These are phyloP conservation scores for Sander lucioperca DNA, from an alignment of 2,113 vertebrate species.

Conservation along the genomic window DNA sequence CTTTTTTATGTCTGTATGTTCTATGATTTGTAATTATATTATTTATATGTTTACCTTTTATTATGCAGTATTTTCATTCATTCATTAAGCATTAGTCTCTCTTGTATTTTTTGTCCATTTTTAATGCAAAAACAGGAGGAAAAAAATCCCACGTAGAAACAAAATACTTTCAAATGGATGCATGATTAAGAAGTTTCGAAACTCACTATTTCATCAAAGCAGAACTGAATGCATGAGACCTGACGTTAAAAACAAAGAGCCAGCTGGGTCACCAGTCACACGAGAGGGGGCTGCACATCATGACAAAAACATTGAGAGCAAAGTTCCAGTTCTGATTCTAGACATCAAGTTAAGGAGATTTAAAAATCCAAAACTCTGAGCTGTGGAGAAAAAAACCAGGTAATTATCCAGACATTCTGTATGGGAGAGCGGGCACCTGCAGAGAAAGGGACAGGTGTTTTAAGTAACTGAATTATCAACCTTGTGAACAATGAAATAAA, in stretches of 20 bases:
- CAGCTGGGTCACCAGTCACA: not conserved
- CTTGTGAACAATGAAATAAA: not conserved
- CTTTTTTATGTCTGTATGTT: not conserved
- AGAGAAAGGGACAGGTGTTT: not conserved
- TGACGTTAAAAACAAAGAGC: not conserved
- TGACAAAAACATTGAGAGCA: not conserved
- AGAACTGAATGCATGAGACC: not conserved
- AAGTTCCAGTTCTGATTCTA: not conserved
- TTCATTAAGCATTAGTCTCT: not conserved
- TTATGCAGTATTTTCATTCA: not conserved
- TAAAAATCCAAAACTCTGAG: not conserved
- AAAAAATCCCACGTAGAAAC: too few species aligned
- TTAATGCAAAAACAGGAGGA: not conserved
- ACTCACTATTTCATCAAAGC: not conserved
- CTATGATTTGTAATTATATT: not conserved
- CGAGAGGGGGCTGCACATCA: not conserved
- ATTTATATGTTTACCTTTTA: not conserved
- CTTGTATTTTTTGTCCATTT: not conserved
- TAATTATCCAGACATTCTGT: not conserved
- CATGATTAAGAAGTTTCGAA: too few species aligned
- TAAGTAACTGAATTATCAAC: not conserved
- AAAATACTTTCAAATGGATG: too few species aligned
- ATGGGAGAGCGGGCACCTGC: too few species aligned
- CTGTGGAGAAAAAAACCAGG: not conserved
- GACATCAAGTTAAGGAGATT: not conserved